Evolutionary conservation across 1,140 invertebrate species (phyloP), one percentile per base, ranked within the genome.

Genomic region (Drosophila suzukii): DNA sequence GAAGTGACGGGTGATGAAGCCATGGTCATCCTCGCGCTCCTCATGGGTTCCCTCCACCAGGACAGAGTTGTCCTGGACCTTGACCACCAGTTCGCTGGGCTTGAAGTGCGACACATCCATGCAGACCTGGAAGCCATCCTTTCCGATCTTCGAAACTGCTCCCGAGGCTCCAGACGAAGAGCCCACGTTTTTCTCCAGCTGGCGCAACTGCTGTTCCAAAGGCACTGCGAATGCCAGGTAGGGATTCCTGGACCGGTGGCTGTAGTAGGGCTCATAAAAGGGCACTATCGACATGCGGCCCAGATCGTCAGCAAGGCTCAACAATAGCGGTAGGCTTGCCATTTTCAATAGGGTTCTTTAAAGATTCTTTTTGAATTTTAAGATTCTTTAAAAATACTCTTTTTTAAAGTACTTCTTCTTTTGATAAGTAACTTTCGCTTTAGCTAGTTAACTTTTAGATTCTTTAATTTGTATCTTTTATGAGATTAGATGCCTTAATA

Each of bases 101-200:
- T 94, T 93, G 90, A 98, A 98, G 75, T 98, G 97, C 41, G 96
- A 95, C 1, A 98, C 96, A 88, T 98, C 97, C 83, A 97, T 91
- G 73, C 94, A 95, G 0, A 96, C 94, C 90, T 96, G 94, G 73
- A 95, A 95, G 5, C 94, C 93, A 39, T 95, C 93, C 36, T 94
- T 94, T 62, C 94, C 93, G 15, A 92, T 65, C 13, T 78, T 67
- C 1, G 85, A 47, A 0, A 55, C 30, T 7, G 63, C 57, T 11
- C 53, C 63, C n/a, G 34, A 17, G 8, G 38, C 6, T 30, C 62
- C 39, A 32, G 50, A n/a, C 36, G 50, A 24, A 0, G 41, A 13
- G 12, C 53, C 60, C 44, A 68, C 43, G 30, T 79, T 76, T 46
- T 68, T 78, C 38, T 79, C 76, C 43, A 78, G 43, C 36, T 78